Percentiles rank a stretch among this genome's conserved stretches.
Conservation (phyloP, 2,797 vertebrate species). For the Erpetoichthys calabaricus region DNA sequence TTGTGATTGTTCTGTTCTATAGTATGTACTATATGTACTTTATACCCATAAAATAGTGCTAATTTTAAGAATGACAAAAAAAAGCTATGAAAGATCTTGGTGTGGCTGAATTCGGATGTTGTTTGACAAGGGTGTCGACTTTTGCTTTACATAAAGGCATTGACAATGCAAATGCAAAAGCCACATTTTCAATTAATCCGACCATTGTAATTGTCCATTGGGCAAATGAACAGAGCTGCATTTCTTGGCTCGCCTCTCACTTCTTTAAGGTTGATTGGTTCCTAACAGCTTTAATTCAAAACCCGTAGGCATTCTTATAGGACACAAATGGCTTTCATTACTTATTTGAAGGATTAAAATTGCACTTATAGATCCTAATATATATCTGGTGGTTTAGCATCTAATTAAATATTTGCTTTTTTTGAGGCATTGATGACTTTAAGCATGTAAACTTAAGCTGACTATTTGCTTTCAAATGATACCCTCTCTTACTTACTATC, state of each 20-base stretch:
- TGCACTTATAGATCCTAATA: neutral
- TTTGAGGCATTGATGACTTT: neutral
- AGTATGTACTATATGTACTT: too few species aligned
- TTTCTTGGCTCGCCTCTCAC: neutral
- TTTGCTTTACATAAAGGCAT: slow-evolving; percentile 22
- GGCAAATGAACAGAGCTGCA: too few species aligned
- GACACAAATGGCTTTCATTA: neutral
- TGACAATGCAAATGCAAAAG: slow-evolving; percentile 23
- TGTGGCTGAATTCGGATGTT: slow-evolving; percentile 22
- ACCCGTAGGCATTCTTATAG: neutral
- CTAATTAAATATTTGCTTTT: neutral
- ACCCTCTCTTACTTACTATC: too few species aligned
- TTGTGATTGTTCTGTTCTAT: too few species aligned
- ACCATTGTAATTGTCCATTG: slow-evolving; percentile 13
- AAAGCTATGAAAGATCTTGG: slow-evolving; percentile 26
- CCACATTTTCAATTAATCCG: slow-evolving; percentile 38
- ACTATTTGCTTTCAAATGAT: too few species aligned
- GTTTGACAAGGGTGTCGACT: slow-evolving; percentile 30
- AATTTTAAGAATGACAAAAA: too few species aligned
- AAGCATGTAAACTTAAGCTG: too few species aligned
- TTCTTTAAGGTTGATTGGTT: neutral
- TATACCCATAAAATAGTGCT: too few species aligned
- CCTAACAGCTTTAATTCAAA: neutral
- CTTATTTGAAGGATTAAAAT: neutral
- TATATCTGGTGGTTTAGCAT: neutral